phyloP scores from a whole-genome alignment of 2,113 vertebrate genomes.

The Nothoprocta perdicaria region DNA sequence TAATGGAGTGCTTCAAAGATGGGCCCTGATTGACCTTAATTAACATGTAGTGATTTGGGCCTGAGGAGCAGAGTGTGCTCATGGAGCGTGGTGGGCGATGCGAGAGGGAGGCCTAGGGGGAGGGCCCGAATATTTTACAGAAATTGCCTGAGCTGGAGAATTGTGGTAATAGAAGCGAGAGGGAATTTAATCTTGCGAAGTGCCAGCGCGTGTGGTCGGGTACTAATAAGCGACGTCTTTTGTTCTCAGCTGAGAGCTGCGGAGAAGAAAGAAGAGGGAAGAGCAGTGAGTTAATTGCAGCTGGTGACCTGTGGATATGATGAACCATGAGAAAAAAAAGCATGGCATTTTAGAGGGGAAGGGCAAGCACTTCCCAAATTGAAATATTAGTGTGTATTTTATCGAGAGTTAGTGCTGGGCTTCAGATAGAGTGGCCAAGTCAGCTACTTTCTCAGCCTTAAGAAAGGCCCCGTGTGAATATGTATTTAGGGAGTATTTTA shows the following conservation, averaged over 20 bases:
- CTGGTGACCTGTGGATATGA: not conserved
- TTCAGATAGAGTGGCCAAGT: not conserved
- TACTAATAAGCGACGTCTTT: conserved; percentile 33
- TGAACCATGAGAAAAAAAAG: not conserved
- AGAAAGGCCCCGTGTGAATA: not conserved
- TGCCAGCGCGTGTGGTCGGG: not conserved
- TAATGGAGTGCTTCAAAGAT: not conserved
- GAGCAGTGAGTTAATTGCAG: not conserved
- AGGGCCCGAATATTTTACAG: rapidly evolving
- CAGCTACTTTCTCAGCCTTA: not conserved
- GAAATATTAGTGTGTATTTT: not conserved
- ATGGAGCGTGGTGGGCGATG: not conserved
- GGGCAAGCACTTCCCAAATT: not conserved
- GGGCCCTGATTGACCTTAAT: conserved; percentile 8
- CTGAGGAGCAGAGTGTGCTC: not conserved
- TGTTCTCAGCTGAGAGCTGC: not conserved
- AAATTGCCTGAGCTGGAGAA: not conserved
- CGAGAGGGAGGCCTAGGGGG: not conserved
- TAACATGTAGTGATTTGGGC: not conserved
- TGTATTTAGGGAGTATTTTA: not conserved
- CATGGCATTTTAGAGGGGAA: not conserved
- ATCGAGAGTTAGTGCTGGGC: not conserved
- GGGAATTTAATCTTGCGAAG: conserved; percentile 27
- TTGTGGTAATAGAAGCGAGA: not conserved
- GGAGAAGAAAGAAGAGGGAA: not conserved